phyloP scores from a whole-genome alignment of 2,888 invertebrate species.

The Andrena chrysosceles region DNA sequence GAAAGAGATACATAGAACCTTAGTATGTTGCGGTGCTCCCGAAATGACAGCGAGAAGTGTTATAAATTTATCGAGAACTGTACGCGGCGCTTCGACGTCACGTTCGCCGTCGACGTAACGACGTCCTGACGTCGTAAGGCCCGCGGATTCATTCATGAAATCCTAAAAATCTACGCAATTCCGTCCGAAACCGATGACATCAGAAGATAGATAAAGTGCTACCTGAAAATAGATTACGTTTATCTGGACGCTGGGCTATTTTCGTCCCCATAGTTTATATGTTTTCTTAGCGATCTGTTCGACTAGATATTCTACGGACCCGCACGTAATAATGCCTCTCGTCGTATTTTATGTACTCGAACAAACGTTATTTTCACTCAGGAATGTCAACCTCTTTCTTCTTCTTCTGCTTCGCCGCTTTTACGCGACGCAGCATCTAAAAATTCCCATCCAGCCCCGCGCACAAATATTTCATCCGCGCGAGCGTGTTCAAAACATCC shows the following conservation, averaged over 20 bases:
- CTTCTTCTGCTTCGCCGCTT: background rate
- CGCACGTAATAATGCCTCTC: conserved; percentile 26
- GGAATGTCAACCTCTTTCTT: conserved; percentile 11
- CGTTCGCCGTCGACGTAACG: conserved; percentile 59
- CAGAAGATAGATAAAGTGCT: conserved; percentile 44
- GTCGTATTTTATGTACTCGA: conserved; percentile 20
- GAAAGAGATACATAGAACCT: conserved; percentile 15
- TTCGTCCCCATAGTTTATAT: conserved; percentile 36
- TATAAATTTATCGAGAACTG: conserved; percentile 48
- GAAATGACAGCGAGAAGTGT: conserved; percentile 7
- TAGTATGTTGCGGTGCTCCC: background rate
- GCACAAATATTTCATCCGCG: conserved; percentile 13
- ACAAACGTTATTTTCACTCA: conserved; percentile 23
- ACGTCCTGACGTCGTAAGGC: conserved; percentile 47
- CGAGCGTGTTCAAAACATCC: background rate
- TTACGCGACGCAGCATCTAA: background rate
- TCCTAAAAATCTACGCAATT: conserved; percentile 47
- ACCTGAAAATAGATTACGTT: conserved; percentile 53
- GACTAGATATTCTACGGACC: conserved; percentile 38
- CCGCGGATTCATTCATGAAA: conserved; percentile 67
- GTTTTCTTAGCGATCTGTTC: conserved; percentile 44
- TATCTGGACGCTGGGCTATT: conserved; percentile 36
- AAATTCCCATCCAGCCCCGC: background rate
- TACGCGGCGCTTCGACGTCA: conserved; percentile 59
- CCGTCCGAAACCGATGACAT: conserved; percentile 45